Evolutionary conservation across 2,797 vertebrate genomes (phyloP).

Genomic region (Leptatherina wallacei): DNA sequence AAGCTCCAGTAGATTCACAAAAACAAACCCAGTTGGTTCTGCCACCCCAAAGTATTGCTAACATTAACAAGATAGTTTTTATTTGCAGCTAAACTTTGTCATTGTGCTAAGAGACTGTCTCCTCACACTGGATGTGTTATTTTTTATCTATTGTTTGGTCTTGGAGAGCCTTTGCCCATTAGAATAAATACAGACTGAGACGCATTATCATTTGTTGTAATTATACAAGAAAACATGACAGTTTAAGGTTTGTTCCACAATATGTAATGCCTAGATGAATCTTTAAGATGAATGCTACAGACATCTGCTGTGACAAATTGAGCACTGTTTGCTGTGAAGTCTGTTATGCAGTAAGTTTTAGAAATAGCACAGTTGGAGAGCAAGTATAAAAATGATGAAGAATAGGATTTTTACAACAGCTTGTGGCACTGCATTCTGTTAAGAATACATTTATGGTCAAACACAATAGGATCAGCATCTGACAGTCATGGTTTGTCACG

Average conservation of each 20-base stretch:
- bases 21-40: constrained; percentile 4
- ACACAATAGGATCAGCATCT: background rate
- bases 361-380: background rate
- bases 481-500: background rate
- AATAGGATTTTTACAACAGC: background rate
- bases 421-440: background rate
- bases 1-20: background rate
- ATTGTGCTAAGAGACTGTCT: background rate
- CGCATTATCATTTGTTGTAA: background rate
- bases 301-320: background rate
- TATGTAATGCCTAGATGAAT: too few species aligned
- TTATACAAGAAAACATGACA: background rate
- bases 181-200: background rate
- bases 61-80: constrained; percentile 16
- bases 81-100: background rate
- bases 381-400: background rate
- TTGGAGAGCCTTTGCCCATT: background rate
- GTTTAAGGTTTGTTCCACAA: background rate
- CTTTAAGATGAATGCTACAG: background rate
- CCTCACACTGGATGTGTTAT: background rate
- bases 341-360: background rate
- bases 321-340: background rate
- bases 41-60: background rate
- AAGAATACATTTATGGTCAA: background rate
- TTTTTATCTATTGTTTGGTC: background rate